These are phyloP conservation scores for Eupeodes luniger DNA, from an alignment of 2,888 invertebrate genomes.

Conservation along the genomic window DNA sequence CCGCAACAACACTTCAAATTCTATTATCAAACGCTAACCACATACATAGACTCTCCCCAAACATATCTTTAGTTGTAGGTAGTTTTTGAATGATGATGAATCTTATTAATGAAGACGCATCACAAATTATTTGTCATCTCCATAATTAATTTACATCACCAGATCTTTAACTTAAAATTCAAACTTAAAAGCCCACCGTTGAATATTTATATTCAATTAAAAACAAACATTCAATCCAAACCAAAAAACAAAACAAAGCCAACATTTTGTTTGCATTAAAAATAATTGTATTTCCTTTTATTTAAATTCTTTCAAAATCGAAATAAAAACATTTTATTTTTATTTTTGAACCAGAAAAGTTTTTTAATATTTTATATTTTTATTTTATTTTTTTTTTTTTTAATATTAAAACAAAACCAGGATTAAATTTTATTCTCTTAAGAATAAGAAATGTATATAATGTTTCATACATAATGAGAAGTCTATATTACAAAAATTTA, in stretches of 20 bases:
- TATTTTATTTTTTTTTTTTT: conserved; percentile 32
- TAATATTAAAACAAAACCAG: conserved; percentile 59
- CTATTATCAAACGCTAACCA: too few relatives aligned
- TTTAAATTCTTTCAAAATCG: not conserved
- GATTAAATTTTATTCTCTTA: conserved; percentile 55
- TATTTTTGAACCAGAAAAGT: conserved; percentile 19
- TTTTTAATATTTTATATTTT: conserved; percentile 28
- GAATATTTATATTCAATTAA: too few relatives aligned
- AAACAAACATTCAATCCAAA: not conserved
- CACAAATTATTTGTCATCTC: too few relatives aligned
- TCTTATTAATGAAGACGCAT: too few relatives aligned
- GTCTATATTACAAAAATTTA: conserved; percentile 57
- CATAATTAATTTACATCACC: too few relatives aligned
- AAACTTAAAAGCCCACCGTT: too few relatives aligned
- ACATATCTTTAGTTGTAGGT: too few relatives aligned
- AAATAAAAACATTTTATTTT: conserved; percentile 25
- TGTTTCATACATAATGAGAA: conserved; percentile 41
- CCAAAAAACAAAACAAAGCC: not conserved
- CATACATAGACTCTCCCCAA: too few relatives aligned
- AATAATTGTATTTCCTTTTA: not conserved
- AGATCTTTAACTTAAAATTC: too few relatives aligned
- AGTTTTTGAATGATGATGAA: too few relatives aligned
- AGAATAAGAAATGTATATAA: conserved; percentile 58
- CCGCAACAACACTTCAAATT: too few relatives aligned
- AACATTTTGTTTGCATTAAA: not conserved